A percentile compares a stretch with the other conserved stretches of the same genome.
phyloP scores from a whole-genome alignment of 2,113 vertebrate species.

The Dascyllus trimaculatus region DNA sequence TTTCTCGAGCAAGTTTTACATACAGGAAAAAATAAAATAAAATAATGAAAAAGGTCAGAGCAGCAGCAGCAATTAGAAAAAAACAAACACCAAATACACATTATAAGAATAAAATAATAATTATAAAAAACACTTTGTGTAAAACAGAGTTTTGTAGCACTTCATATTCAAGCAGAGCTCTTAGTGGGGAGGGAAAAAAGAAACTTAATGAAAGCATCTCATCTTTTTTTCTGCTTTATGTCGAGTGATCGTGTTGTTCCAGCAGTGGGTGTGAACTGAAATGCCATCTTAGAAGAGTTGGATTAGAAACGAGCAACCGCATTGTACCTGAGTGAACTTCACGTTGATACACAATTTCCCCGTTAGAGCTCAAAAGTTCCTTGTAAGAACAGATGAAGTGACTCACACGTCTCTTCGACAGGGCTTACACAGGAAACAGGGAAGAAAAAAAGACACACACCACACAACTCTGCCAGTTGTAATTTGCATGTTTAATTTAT shows the following conservation, averaged over 20 bases:
- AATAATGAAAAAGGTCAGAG: too few species aligned
- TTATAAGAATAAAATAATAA: too few species aligned
- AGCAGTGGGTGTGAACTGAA: slow-evolving; percentile 55
- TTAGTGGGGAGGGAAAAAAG: not conserved
- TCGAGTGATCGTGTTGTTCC: slow-evolving; percentile 53
- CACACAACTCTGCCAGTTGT: not conserved
- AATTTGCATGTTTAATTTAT: slow-evolving; percentile 39
- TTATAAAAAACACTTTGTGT: too few species aligned
- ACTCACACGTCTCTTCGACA: slow-evolving; percentile 50
- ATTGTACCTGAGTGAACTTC: slow-evolving; percentile 28
- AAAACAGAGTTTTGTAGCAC: not conserved
- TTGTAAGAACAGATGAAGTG: slow-evolving; percentile 52
- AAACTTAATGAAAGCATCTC: not conserved
- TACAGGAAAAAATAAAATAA: too few species aligned
- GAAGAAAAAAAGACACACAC: not conserved
- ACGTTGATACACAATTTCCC: slow-evolving; percentile 61
- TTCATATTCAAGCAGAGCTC: not conserved
- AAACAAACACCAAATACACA: too few species aligned
- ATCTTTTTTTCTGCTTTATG: slow-evolving; percentile 1
- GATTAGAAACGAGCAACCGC: slow-evolving; percentile 42
- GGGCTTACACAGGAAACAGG: slow-evolving; percentile 36
- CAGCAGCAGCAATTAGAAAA: too few species aligned
- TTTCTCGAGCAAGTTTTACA: too few species aligned
- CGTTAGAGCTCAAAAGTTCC: not conserved
- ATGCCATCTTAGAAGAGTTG: slow-evolving; percentile 42